Conservation (phyloP, 2,113 vertebrate species). For the Leptobrachium ailaonicum region DNA sequence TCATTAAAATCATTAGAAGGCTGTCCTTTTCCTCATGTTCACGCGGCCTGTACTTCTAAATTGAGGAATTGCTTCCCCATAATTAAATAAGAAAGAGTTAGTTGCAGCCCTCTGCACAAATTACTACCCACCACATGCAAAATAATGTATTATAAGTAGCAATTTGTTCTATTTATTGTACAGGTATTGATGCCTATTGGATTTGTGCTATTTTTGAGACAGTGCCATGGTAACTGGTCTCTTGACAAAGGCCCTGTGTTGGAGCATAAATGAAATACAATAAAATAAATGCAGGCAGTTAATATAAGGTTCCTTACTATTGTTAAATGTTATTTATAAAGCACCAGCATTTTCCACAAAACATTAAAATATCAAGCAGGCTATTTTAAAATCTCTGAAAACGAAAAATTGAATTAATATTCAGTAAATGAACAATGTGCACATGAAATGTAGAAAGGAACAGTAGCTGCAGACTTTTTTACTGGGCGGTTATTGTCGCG, state of each 20-base stretch:
- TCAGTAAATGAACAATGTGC: too few relatives aligned
- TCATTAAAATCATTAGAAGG: slow-evolving; percentile 52
- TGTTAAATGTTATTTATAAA: slow-evolving; percentile 26
- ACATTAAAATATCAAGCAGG: too few relatives aligned
- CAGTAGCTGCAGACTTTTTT: too few relatives aligned
- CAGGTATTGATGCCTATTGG: slow-evolving; percentile 66
- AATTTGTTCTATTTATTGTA: slow-evolving; percentile 67
- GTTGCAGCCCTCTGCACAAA: slow-evolving; percentile 63
- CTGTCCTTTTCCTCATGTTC: slow-evolving; percentile 46
- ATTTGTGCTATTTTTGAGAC: slow-evolving; percentile 66
- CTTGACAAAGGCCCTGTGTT: slow-evolving; percentile 64
- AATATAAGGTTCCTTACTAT: slow-evolving; percentile 47
- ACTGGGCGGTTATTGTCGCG: too few relatives aligned
- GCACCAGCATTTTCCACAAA: slow-evolving; percentile 6
- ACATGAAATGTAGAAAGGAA: too few relatives aligned
- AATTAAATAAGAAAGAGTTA: slow-evolving; percentile 63
- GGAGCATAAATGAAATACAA: slow-evolving; percentile 64
- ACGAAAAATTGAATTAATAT: too few relatives aligned
- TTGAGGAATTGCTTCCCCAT: slow-evolving; percentile 61
- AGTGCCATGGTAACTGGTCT: slow-evolving; percentile 67
- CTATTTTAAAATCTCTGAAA: too few relatives aligned
- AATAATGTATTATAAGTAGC: slow-evolving; percentile 63
- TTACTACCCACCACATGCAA: slow-evolving; percentile 57
- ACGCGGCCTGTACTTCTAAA: slow-evolving; percentile 52
- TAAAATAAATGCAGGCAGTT: slow-evolving; percentile 52